Conservation (phyloP, 1,140 invertebrate species). For the Drosophila santomea region DNA sequence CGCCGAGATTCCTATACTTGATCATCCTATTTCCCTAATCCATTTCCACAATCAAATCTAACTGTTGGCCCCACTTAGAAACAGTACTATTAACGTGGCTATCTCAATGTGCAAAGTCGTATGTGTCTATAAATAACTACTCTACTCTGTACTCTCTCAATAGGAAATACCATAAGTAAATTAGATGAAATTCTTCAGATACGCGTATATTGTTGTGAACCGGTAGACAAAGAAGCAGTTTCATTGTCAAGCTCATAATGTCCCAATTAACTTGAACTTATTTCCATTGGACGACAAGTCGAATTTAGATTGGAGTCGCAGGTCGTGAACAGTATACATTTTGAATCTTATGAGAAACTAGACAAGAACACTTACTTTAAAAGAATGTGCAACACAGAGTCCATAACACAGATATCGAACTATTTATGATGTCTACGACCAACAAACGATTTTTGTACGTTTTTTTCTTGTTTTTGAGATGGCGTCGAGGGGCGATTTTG, state of each 20-base stretch:
- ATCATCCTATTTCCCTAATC: constrained; percentile 2
- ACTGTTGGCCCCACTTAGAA: constrained; percentile 27
- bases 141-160: constrained; percentile 29
- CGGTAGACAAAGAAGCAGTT: constrained; percentile 25
- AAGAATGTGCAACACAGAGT: constrained; percentile 51
- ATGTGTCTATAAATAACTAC: constrained; percentile 60
- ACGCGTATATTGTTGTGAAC: constrained; percentile 38
- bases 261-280: constrained; percentile 3
- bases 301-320: constrained; percentile 37
- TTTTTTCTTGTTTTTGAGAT: constrained; percentile 35
- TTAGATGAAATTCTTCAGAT: constrained; percentile 49
- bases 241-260: constrained; percentile 42
- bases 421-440: constrained; percentile 57
- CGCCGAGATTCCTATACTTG: constrained; percentile 3
- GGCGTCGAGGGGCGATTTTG: constrained; percentile 29
- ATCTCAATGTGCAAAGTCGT: constrained; percentile 50
- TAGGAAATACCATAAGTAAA: constrained; percentile 56
- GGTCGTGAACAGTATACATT: constrained; percentile 37
- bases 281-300: constrained; percentile 27
- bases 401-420: constrained; percentile 46
- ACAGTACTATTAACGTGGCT: constrained; percentile 44
- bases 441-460: constrained; percentile 56
- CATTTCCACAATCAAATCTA: constrained; percentile 16
- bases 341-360: constrained; percentile 59
- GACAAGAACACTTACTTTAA: constrained; percentile 56